Base-by-base conservation (phyloP, 1,140 invertebrate genomes). In the Penaeus chinensis region DNA sequence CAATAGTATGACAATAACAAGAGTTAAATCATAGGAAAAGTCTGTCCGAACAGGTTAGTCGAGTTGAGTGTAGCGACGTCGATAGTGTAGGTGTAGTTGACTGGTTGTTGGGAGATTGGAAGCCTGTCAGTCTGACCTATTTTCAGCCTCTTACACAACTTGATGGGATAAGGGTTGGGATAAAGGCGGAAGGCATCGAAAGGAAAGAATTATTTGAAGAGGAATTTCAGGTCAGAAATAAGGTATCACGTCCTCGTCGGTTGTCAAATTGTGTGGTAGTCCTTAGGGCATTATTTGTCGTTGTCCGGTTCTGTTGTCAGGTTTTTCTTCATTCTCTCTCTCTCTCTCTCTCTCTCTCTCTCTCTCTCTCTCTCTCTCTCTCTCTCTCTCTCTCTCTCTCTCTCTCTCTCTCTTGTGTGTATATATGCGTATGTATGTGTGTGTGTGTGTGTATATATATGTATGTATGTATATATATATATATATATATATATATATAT, bases 341-440 rank as follows among this genome's bases (percentile, higher is more conserved):
- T 32, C 76, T 78, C 76, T 32, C 76, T 78, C 24, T 78, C 76
- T 32, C 76, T 32, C 24, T 78, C 76, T 78, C 76, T 32, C 76
- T 78, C 76, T 32, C 76, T 78, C 76, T 32, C 76, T 78, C 76
- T 32, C 76, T 78, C 76, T 32, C 76, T 27, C 42, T 47, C 76
- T 32, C 76, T 78, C 76, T 32, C 76, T 78, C 76, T 78, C 76
- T 32, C 76, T 78, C 76, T 78, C 76, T 32, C 27, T 78, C 76
- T 32, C 27, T 78, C 76, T 78, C 76, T 78, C n/a, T 24, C 24
- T 32, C 27, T 0, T 42, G 54, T n/a, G 47, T 22, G 16, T n/a
- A 2, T 54, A 1, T 16, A 60, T 54, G 54, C 37, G 24, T 60
- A 47, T 54, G 60, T 16, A 54, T 16, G 54, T 54, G 20, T 18